These are phyloP conservation scores for Orbicella faveolata DNA, from an alignment of 64 coral and sea anemone genomes.

Conservation along the genomic window DNA sequence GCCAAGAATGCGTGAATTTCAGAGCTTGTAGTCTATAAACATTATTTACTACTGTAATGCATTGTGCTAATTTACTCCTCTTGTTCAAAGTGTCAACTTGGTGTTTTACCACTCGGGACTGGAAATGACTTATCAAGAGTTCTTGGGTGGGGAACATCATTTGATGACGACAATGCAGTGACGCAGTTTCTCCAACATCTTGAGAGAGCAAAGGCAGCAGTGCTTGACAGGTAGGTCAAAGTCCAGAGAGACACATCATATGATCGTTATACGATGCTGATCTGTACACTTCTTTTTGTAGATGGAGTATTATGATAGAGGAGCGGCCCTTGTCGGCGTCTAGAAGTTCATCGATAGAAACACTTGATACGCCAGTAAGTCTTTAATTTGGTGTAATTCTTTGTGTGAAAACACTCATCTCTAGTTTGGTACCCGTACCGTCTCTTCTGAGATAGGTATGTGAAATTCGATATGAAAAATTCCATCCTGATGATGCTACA, in stretches of 20 bases:
- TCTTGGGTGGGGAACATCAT: constrained; percentile 91
- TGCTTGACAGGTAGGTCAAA: constrained; percentile 78
- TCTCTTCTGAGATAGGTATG: too few relatives aligned
- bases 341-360: constrained; percentile 68
- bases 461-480: too few relatives aligned
- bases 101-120: constrained; percentile 95
- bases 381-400: neutral
- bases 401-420: neutral
- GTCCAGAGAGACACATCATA: too few relatives aligned
- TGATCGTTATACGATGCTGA: neutral
- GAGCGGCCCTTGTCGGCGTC: constrained; percentile 64
- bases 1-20: too few relatives aligned
- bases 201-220: constrained; percentile 88
- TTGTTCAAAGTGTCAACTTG: constrained; percentile 80
- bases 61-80: neutral
- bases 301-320: constrained; percentile 97
- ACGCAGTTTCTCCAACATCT: constrained; percentile 92
- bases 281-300: constrained; percentile 32
- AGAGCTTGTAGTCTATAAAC: too few relatives aligned
- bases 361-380: constrained; percentile 72
- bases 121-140: constrained; percentile 97
- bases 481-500: too few relatives aligned
- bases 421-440: too few relatives aligned
- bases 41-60: too few relatives aligned
- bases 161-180: constrained; percentile 79